Base-by-base conservation (phyloP, 2,888 invertebrate genomes). In the Polymixis lichenea region DNA sequence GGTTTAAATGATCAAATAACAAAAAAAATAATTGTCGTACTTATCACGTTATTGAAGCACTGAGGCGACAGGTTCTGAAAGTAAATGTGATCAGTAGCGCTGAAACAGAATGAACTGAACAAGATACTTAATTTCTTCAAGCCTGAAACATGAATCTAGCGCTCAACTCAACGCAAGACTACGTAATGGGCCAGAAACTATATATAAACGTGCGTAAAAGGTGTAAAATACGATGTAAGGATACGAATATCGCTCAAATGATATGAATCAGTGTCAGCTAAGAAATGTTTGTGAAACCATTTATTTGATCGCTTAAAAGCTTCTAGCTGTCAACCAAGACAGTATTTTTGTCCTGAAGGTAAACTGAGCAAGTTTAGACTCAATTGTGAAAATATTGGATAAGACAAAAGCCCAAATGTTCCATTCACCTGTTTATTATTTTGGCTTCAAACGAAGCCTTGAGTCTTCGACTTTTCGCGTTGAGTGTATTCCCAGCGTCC, bases 61-160 rank as follows among this genome's bases (percentile, higher is more conserved):
- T n/a, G n/a, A n/a, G n/a, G n/a, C n/a, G 17, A n/a, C 61, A 76
- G n/a, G 53, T 64, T 67, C 66, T 58, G 15, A 51, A 53, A 43
- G 9, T 15, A n/a, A 71, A 61, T 38, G 56, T 28, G 56, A 78
- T 77, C 62, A 78, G 17, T 43, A 43, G 55, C 17, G 1, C 61
- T 69, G 46, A 25, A 43, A 25, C 25, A 3, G 17, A 28, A 32
- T 43, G 46, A 17, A 25, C 25, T 58, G 5, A 58, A 25, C 13
- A 60, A 8, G 38, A 22, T 17, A 17, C n/a, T n/a, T n/a, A n/a
- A 51, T 73, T 28, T 49, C 43, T 53, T n/a, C 7, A 38, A n/a
- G 32, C 22, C 22, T 66, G 5, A 17, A 71, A 51, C 32, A 67
- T 11, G 25, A 43, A 19, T 2, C 8, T 49, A 49, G 25, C 2